These are phyloP conservation scores for Protophormia terraenovae DNA, from an alignment of 2,888 invertebrate species.

Conservation along the genomic window DNA sequence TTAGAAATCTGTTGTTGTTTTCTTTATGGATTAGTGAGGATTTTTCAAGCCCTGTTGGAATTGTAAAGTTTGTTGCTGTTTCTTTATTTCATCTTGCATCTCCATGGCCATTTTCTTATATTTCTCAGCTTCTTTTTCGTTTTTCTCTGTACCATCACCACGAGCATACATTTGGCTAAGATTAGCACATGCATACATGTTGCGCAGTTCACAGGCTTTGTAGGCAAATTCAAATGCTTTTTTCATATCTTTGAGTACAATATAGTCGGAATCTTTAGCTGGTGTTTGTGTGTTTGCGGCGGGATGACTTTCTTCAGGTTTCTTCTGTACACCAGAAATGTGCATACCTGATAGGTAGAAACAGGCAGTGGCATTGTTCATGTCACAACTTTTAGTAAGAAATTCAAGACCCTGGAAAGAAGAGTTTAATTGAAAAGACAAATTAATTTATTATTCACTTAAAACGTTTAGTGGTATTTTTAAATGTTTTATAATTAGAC, in stretches of 20 bases:
- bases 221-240: constrained; percentile 90
- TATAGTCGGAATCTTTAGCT: constrained; percentile 80
- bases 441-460: background rate
- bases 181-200: constrained; percentile 94
- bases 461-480: no score
- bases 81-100: constrained; percentile 86
- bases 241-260: constrained; percentile 86
- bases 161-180: constrained; percentile 92
- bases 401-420: constrained; percentile 84
- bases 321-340: constrained; percentile 87
- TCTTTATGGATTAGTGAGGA: constrained; percentile 39
- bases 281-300: constrained; percentile 41
- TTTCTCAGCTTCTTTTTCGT: constrained; percentile 86
- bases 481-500: no score
- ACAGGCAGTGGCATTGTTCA: constrained; percentile 87
- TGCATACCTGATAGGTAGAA: constrained; percentile 91
- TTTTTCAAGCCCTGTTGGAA: constrained; percentile 83
- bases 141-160: constrained; percentile 91
- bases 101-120: constrained; percentile 88
- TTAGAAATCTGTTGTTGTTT: background rate
- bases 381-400: constrained; percentile 84
- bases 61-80: constrained; percentile 82
- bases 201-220: constrained; percentile 91
- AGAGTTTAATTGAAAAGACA: no score
- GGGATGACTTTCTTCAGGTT: constrained; percentile 77